Percentiles rank a stretch among this genome's conserved stretches.
phyloP scores from a whole-genome alignment of 2,797 vertebrate genomes.

The Sebastes matsubarae region DNA sequence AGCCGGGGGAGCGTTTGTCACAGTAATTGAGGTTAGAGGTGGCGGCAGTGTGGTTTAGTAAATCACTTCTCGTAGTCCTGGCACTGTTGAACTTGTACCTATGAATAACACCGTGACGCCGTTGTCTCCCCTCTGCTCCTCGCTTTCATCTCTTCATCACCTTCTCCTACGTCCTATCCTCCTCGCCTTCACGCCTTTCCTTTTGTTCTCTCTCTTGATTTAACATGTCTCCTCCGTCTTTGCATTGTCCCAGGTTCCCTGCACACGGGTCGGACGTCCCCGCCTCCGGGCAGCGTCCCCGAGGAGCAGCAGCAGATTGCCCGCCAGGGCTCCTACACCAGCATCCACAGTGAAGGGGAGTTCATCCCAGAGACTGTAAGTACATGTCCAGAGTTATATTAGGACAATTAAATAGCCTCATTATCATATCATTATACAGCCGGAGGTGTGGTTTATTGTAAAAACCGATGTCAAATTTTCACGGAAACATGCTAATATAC shows the following conservation, averaged over 20 bases:
- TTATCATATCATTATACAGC: background rate
- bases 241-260: conserved; percentile 84
- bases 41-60: conserved; percentile 52
- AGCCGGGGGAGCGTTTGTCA: conserved; percentile 59
- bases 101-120: conserved; percentile 44
- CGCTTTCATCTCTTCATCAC: conserved; percentile 37
- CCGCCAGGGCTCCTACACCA: conserved; percentile 94
- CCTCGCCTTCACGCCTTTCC: background rate
- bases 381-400: background rate
- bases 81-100: conserved; percentile 54
- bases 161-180: background rate
- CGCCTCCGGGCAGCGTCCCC: conserved; percentile 90
- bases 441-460: background rate
- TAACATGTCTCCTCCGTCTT: background rate
- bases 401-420: background rate
- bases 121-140: conserved; percentile 32
- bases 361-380: conserved; percentile 93
- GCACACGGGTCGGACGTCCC: conserved; percentile 91
- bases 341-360: conserved; percentile 94
- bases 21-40: conserved; percentile 73
- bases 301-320: conserved; percentile 96
- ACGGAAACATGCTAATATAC: too few relatives aligned
- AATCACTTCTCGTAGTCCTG: conserved; percentile 52
- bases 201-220: background rate
- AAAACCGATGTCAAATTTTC: rapidly evolving